Conservation (phyloP, 1,140 invertebrate species). For the Fopius arisanus region DNA sequence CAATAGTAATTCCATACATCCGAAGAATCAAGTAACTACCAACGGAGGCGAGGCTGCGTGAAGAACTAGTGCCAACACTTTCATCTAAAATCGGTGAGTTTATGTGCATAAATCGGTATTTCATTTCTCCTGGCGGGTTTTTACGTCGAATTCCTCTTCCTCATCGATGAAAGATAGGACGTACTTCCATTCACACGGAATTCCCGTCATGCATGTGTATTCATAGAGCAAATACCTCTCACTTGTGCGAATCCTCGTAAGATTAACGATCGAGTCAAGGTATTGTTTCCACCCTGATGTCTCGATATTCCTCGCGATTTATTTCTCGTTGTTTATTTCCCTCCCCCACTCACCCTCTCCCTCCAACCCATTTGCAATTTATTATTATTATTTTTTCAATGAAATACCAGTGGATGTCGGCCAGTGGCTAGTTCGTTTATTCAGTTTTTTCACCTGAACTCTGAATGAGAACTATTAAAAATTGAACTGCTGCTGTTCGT, state of each 20-base stretch:
- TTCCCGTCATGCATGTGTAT: slow-evolving; percentile 23
- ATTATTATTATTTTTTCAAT: too few relatives aligned
- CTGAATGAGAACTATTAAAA: background rate
- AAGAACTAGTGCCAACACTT: background rate
- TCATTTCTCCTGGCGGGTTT: background rate
- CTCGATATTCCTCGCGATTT: background rate
- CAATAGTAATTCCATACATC: background rate
- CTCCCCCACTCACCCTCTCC: background rate
- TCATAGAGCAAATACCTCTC: background rate
- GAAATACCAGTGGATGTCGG: too few relatives aligned
- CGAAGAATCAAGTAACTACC: background rate
- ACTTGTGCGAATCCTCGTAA: background rate
- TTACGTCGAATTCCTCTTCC: slow-evolving; percentile 4
- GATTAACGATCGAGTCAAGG: background rate
- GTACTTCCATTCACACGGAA: slow-evolving; percentile 23
- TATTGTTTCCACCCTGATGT: background rate
- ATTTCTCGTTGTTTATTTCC: background rate
- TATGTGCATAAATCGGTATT: slow-evolving; percentile 10
- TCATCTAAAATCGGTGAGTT: slow-evolving; percentile 17
- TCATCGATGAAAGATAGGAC: slow-evolving; percentile 1
- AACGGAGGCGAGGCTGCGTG: background rate
- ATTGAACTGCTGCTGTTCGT: background rate
- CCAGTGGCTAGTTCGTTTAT: too few relatives aligned
- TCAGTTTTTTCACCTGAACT: background rate
- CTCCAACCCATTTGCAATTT: too few relatives aligned